A percentile compares a stretch with the other conserved stretches of the same genome.
Evolutionary conservation across 1,140 invertebrate genomes (phyloP).

Genomic region (Lucilia sericata): DNA sequence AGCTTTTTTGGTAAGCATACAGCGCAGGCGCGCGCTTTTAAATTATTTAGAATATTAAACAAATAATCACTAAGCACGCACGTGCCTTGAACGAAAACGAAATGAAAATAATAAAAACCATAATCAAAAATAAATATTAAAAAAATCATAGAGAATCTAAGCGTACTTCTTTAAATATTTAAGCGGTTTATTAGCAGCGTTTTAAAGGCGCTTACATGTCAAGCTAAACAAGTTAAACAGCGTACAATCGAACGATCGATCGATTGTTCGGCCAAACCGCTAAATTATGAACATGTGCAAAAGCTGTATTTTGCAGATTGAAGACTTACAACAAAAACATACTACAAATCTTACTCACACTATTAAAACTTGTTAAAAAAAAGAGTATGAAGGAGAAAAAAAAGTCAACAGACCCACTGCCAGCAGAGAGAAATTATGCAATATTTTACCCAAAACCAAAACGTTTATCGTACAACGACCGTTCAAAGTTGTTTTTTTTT

Average conservation of each 20-base stretch:
- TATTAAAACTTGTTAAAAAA: background rate
- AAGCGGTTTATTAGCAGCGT: background rate
- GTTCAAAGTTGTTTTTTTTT: slow-evolving; percentile 15
- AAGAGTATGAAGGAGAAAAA: background rate
- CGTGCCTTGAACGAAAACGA: slow-evolving; percentile 9
- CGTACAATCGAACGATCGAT: too few species aligned
- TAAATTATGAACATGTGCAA: background rate
- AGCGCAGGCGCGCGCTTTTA: background rate
- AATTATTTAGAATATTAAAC: background rate
- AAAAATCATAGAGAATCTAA: background rate
- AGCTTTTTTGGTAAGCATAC: background rate
- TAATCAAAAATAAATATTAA: background rate
- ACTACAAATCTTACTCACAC: too few species aligned
- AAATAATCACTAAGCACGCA: background rate
- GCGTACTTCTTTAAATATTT: slow-evolving; percentile 7
- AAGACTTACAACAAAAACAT: background rate
- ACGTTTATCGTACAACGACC: slow-evolving; percentile 40
- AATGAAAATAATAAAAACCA: too few species aligned
- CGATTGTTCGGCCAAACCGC: background rate
- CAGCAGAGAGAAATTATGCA: slow-evolving; percentile 31
- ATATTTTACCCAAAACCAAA: slow-evolving; percentile 7
- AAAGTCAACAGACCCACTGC: background rate
- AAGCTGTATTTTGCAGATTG: background rate
- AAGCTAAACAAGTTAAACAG: background rate
- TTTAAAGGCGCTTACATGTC: background rate